phyloP scores from a whole-genome alignment of 1,140 invertebrate species.

The Stegodyphus mimosarum region DNA sequence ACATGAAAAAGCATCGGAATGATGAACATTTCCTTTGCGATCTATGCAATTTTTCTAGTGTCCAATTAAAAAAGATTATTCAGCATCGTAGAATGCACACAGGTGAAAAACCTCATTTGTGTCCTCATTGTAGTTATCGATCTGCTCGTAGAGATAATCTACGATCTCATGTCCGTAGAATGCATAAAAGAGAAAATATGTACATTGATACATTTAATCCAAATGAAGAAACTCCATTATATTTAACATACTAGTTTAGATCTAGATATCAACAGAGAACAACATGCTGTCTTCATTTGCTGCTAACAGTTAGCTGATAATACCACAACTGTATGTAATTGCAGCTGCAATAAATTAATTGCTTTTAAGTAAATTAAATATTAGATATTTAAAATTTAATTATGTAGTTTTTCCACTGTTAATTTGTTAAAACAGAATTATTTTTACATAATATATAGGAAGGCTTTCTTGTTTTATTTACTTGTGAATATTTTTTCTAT shows the following conservation, averaged over 20 bases:
- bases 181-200: conserved; percentile 72
- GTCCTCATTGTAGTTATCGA: conserved; percentile 73
- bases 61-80: conserved; percentile 72
- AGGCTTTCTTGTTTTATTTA: no score
- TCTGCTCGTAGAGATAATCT: conserved; percentile 73
- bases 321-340: no score
- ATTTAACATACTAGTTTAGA: conserved; percentile 31
- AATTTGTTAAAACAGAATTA: no score
- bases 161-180: conserved; percentile 72
- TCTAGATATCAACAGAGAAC: not conserved
- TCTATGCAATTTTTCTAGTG: conserved; percentile 73
- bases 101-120: conserved; percentile 73
- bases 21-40: conserved; percentile 73
- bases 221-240: conserved; percentile 39
- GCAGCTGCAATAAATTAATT: no score
- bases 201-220: conserved; percentile 67
- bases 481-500: no score
- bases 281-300: no score
- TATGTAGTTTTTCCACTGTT: no score
- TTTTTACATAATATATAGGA: no score
- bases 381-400: no score
- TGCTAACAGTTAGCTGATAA: no score
- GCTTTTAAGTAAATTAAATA: no score
- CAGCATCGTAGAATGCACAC: conserved; percentile 72
- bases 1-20: conserved; percentile 73